Evolutionary conservation across 1,140 invertebrate species (phyloP), one percentile per base, ranked within the genome.

Genomic region (Schlechtendalia chinensis): DNA sequence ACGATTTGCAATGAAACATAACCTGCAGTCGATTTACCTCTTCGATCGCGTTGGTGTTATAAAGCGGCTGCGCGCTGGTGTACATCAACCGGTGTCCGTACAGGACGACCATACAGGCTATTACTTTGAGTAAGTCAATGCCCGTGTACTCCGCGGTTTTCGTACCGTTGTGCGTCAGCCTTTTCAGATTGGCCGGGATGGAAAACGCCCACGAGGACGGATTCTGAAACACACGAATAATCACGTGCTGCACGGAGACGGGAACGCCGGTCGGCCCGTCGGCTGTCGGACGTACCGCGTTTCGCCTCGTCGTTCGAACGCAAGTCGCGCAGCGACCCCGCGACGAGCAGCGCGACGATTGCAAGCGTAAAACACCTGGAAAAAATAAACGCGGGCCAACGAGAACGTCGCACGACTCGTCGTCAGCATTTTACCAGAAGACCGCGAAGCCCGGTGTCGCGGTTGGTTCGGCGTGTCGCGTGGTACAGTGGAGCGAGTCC

Each of bases 81-180:
- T 32, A 63, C 59, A 63, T 63, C 59, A 63, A 17, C 2, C 59
- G 59, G 17, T 63, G 59, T 32, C 59, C 59, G 17, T 29, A 63
- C 19, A 63, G 32, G 22, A 63, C 27, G 8, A 63, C 8, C 19
- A 63, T 1, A 63, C 59, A 63, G 19, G 59, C 27, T 32, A 63
- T 16, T 17, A 32, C 17, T 63, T 63, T 63, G 10, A 63, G 27
- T 3, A 63, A 63, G 8, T 63, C 16, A 63, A 27, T 17, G 59
- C 59, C 6, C 17, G 59, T 5, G 11, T 24, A 63, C 32, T 63
- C 59, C 17, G 17, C 27, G 32, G 24, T 32, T 1, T 63, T 63
- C 10, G 59, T 11, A 32, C 14, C 32, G 17, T 63, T 63, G 59
- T 32, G 32, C 12, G 19, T 29, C 3, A 63, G 19, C 27, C 22